Percentiles rank a stretch among this genome's conserved stretches.
phyloP scores from a whole-genome alignment of 1,140 invertebrate species.

The Drosophila grimshawi region DNA sequence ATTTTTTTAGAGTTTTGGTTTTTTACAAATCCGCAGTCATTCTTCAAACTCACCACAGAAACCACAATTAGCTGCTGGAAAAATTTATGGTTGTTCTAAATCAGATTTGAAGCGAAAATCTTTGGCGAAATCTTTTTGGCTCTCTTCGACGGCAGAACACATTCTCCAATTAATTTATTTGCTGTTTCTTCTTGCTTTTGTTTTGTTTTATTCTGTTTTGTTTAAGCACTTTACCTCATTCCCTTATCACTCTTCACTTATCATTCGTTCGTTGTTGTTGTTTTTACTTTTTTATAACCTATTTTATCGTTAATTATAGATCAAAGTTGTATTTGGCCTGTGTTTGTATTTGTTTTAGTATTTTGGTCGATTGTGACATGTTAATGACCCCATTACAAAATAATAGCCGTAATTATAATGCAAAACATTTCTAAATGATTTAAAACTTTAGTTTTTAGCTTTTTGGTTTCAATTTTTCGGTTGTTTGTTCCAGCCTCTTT shows the following conservation, averaged over 20 bases:
- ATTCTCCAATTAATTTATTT: conserved; percentile 65
- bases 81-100: conserved; percentile 67
- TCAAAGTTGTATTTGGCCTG: conserved; percentile 46
- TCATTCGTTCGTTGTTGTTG: conserved; percentile 17
- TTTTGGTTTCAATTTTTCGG: conserved; percentile 19
- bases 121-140: conserved; percentile 58
- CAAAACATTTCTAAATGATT: conserved; percentile 72
- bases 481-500: conserved; percentile 3
- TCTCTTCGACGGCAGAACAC: conserved; percentile 18
- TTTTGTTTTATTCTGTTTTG: conserved; percentile 5
- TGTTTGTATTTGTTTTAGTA: not conserved
- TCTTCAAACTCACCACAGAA: conserved; percentile 68
- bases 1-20: conserved; percentile 9
- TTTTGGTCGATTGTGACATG: conserved; percentile 65
- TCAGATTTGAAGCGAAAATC: conserved; percentile 51
- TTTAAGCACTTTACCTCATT: conserved; percentile 47
- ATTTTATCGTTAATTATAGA: conserved; percentile 70
- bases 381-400: conserved; percentile 74
- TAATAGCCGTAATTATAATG: conserved; percentile 76
- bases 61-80: conserved; percentile 58
- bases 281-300: conserved; percentile 51
- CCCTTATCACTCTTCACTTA: conserved; percentile 63
- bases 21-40: conserved; percentile 23
- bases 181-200: not conserved
- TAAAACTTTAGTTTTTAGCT: conserved; percentile 20